Base-by-base conservation (phyloP, 2,888 invertebrate genomes). In the Zaprionus obscuricornis region DNA sequence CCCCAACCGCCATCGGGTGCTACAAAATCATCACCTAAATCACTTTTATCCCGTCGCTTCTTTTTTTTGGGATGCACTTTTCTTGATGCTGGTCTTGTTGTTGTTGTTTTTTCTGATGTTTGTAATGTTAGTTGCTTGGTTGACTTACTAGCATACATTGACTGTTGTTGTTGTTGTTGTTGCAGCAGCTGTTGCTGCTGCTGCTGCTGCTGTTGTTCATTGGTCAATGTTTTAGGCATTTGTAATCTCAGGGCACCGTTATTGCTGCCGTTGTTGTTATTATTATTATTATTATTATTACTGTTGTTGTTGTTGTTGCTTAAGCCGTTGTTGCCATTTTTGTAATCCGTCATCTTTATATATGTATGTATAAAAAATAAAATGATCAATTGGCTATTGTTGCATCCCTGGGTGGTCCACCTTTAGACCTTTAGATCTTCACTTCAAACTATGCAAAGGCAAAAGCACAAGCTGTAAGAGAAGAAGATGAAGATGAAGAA, bases 1-100 rank as follows among this genome's bases (percentile, higher is more conserved):
- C 90, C 90, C 94, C 95, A 95, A 0, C 95, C 95, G 0, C 95
- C 95, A 87, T 95, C 95, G 0, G 95, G 95, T 2, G 95, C 92
- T 33, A 92, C 89, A 76, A 94, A 94, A 56, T 93, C 92, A 20
- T 92, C 87, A 33, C 90, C 90, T 57, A 90, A 79, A 70, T 90
- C 88, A 50, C 88, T 88, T 74, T 90, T 89, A 58, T 90, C 88
- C 22, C 84, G 83, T 8, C 91, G 82, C 66, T 87, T 87, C 75
- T 88, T 87, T 26, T 88, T 87, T 33, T 18, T 51, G 13, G 40
- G 34, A 39, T 59, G 54, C 11, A 36, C 6, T 11, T 16, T 13
- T 13, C 26, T 24, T 42, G 27, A 20, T 36, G 52, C 1, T 24
- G 7, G 26, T 11, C 27, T 10, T 17, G 6, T 63, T 33, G 24